A percentile compares a stretch with the other conserved stretches of the same genome.
Conservation (phyloP, 2,888 invertebrate species). For the Cephus nigrinus region DNA sequence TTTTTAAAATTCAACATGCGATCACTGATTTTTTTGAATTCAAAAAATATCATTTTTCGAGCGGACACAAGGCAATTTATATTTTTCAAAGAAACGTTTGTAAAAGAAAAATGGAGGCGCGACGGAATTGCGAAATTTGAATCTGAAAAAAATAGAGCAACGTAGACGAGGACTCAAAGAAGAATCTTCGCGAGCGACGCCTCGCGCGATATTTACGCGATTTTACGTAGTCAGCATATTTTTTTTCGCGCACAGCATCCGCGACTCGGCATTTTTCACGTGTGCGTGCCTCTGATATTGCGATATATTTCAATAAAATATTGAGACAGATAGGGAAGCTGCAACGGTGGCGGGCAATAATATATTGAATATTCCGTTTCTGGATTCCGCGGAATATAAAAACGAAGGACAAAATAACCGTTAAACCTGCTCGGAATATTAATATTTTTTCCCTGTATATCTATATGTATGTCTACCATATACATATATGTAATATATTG, state of each 20-base stretch:
- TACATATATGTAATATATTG: too few species aligned
- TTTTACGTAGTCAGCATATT: background rate
- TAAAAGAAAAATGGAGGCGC: background rate
- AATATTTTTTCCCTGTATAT: conserved; percentile 17
- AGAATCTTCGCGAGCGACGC: too few species aligned
- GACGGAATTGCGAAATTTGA: background rate
- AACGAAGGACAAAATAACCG: conserved; percentile 48
- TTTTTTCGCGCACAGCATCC: conserved; percentile 15
- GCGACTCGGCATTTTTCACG: conserved; percentile 20
- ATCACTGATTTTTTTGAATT: background rate
- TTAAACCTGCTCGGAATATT: conserved; percentile 32
- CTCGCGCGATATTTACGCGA: too few species aligned
- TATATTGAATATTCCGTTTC: conserved; percentile 52
- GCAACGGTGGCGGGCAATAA: conserved; percentile 40
- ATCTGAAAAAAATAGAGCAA: too few species aligned
- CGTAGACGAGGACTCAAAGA: too few species aligned
- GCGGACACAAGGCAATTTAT: background rate
- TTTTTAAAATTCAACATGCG: background rate
- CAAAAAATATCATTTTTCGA: background rate
- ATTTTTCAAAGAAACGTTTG: too few species aligned
- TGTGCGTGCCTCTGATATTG: conserved; percentile 42
- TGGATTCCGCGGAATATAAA: conserved; percentile 42
- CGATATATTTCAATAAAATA: conserved; percentile 59
- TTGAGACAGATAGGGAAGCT: conserved; percentile 46
- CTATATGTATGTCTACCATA: background rate